phyloP scores from a whole-genome alignment of 2,888 invertebrate species.

The Drosophila mettleri region DNA sequence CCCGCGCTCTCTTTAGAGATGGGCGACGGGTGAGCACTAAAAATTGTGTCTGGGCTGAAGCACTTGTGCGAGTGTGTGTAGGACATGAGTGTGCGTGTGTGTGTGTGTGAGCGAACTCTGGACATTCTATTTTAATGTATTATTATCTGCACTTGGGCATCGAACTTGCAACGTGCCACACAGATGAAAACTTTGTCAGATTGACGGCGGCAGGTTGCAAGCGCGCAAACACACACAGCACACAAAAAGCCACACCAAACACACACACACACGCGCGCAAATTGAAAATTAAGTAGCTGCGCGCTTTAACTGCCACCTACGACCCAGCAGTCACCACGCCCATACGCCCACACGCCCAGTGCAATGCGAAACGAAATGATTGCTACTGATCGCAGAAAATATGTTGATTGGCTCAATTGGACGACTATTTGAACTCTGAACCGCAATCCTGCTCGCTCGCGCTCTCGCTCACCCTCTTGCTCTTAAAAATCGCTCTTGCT shows the following conservation, averaged over 20 bases:
- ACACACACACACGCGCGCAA: slow-evolving; percentile 1
- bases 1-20: not conserved
- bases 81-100: slow-evolving; percentile 36
- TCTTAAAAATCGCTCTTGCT: slow-evolving; percentile 28
- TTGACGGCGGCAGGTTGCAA: slow-evolving; percentile 51
- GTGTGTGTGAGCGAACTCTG: slow-evolving; percentile 59
- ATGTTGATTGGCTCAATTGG: slow-evolving; percentile 85
- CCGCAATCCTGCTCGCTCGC: slow-evolving; percentile 55
- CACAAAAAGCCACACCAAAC: not conserved
- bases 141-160: slow-evolving; percentile 79
- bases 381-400: slow-evolving; percentile 52
- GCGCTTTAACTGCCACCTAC: slow-evolving; percentile 58
- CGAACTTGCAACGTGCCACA: slow-evolving; percentile 64
- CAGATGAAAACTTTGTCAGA: slow-evolving; percentile 39
- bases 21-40: slow-evolving; percentile 37
- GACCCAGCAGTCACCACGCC: slow-evolving; percentile 31
- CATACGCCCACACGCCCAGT: slow-evolving; percentile 7
- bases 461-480: not conserved
- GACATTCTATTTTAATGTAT: slow-evolving; percentile 75
- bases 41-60: slow-evolving; percentile 59
- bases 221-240: not conserved
- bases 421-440: slow-evolving; percentile 85
- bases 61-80: slow-evolving; percentile 28
- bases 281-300: slow-evolving; percentile 52
- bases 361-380: slow-evolving; percentile 18